Evolutionary conservation across 2,797 vertebrate species (phyloP), one percentile per base, ranked within the genome.

Genomic region (Austrolebias charrua): DNA sequence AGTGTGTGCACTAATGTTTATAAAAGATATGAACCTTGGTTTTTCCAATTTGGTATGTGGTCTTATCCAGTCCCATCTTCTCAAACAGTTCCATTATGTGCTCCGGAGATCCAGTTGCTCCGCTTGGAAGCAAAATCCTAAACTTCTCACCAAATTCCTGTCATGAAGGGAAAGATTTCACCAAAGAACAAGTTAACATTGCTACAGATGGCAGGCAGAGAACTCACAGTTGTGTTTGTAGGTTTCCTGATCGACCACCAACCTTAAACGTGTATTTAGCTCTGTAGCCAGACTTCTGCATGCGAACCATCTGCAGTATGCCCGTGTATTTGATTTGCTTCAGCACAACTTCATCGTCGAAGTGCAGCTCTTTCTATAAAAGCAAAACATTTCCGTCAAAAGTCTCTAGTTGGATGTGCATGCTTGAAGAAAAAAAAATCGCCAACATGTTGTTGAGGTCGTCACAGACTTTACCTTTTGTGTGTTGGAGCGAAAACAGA

Each of bases 261-360:
- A 99, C 97, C 96, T 94, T 84, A 73, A 98, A 97, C 0, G 94
- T 95, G 54, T 95, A 98, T 78, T 96, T 98, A 78, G 94, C 94
- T 9, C 94, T 94, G 84, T 96, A 99, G 63, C 95, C 95, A 0
- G 94, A 95, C 71, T 93, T 94, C 69, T 95, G 93, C 75, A 99
- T 95, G 1, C 88, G 79, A 65, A 99, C 95, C 0, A 95, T 96
- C 82, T 96, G 94, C 60, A 96, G 80, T 89, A 99, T 93, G 66
- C 94, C 95, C 0, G 90, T 94, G 89, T 95, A 94, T 64, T 93
- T 92, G 73, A 99, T 84, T 86, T 99, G 97, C 75, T 93, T 92
- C 33, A 95, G 92, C 48, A 99, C 96, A 63, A 97, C 88, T 5
- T 82, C 86, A 1, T 95, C 93, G 44, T 99, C 96, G 63, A 98